phyloP scores from a whole-genome alignment of 2,888 invertebrate species.

The Pseudococcus jackbeardsleyi region DNA sequence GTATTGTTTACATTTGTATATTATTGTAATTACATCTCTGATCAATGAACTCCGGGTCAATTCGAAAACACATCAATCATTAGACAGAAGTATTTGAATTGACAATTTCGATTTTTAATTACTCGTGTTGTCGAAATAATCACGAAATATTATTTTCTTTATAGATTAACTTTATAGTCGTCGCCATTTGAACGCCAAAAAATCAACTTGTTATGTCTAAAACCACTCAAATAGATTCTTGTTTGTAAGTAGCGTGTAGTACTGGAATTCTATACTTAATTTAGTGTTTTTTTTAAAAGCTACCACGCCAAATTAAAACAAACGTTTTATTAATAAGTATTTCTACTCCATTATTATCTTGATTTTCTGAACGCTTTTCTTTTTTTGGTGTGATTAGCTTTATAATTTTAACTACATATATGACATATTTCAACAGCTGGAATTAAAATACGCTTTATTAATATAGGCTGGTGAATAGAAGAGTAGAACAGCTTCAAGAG shows the following conservation, averaged over 20 bases:
- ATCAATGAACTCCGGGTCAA: not conserved
- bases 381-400: slow-evolving; percentile 38
- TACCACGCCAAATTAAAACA: not conserved
- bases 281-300: not conserved
- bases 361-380: not conserved
- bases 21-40: slow-evolving; percentile 16
- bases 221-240: slow-evolving; percentile 61
- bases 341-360: not conserved
- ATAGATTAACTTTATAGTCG: slow-evolving; percentile 53
- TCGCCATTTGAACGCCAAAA: slow-evolving; percentile 28
- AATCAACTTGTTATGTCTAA: slow-evolving; percentile 61
- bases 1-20: slow-evolving; percentile 41
- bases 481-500: slow-evolving; percentile 78
- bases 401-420: slow-evolving; percentile 48
- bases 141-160: slow-evolving; percentile 29
- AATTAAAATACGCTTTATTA: slow-evolving; percentile 50
- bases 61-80: not conserved
- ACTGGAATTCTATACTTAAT: not conserved
- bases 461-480: slow-evolving; percentile 77
- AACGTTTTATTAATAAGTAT: not conserved
- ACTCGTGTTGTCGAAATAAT: not conserved
- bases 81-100: slow-evolving; percentile 45
- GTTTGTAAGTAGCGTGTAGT: slow-evolving; percentile 61
- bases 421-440: slow-evolving; percentile 22
- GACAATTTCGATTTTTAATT: not conserved